Evolutionary conservation across 2,888 invertebrate species (phyloP).

Genomic region (Galerucella nymphaeae): DNA sequence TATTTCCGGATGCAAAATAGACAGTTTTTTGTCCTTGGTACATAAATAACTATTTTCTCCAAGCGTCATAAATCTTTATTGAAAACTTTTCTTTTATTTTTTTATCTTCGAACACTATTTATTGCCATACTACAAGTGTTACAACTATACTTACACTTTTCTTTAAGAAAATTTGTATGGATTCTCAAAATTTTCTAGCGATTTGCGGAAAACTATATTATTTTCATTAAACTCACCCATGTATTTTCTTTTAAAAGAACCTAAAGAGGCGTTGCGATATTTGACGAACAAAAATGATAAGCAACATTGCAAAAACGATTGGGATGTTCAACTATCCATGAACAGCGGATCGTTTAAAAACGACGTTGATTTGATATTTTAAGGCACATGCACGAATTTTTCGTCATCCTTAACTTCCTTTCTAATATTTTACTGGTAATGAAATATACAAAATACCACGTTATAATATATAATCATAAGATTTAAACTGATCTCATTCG

Average conservation of each 20-base stretch:
- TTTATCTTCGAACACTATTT: too few species aligned
- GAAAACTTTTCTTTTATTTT: too few species aligned
- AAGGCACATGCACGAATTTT: conserved; percentile 1
- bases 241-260: neutral
- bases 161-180: too few species aligned
- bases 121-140: too few species aligned
- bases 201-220: neutral
- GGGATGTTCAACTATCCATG: neutral
- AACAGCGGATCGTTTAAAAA: neutral
- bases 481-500: neutral
- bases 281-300: neutral
- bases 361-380: conserved; percentile 3
- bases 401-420: neutral
- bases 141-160: too few species aligned
- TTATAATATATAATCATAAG: neutral
- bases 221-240: neutral
- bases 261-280: neutral
- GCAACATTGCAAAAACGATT: neutral
- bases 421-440: neutral
- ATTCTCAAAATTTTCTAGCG: too few species aligned
- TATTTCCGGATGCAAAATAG: too few species aligned
- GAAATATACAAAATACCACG: neutral
- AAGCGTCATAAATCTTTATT: too few species aligned
- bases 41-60: too few species aligned
- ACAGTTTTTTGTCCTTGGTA: too few species aligned